These are phyloP conservation scores for Pelochelys cantorii DNA, from an alignment of 2,797 vertebrate genomes.

Conservation along the genomic window DNA sequence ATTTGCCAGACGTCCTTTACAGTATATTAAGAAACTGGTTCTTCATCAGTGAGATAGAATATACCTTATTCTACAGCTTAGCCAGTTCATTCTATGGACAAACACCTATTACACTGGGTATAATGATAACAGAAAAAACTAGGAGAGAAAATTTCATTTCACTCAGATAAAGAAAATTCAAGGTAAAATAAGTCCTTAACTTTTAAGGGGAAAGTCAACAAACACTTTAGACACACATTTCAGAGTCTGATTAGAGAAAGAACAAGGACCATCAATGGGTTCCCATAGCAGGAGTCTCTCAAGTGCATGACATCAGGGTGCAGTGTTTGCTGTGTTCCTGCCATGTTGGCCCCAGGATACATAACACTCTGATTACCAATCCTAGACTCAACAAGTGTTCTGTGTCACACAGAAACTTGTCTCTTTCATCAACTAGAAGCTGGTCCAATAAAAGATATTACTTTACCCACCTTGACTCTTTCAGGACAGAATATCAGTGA, in stretches of 20 bases:
- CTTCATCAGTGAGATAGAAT: not conserved
- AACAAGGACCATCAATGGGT: not conserved
- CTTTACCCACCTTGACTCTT: not conserved
- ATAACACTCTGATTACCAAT: not conserved
- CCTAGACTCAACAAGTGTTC: not conserved
- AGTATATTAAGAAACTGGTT: not conserved
- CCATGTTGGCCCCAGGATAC: not conserved
- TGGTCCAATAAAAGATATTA: not conserved
- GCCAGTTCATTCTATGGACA: not conserved
- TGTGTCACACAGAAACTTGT: not conserved
- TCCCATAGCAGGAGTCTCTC: not conserved
- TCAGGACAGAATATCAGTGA: not conserved
- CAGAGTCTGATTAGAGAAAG: not conserved
- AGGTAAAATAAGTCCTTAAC: not conserved
- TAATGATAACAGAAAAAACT: not conserved
- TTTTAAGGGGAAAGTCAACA: not conserved
- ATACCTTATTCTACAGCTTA: not conserved
- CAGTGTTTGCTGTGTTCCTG: not conserved
- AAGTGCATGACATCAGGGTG: not conserved
- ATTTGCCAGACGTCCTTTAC: not conserved
- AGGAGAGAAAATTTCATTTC: not conserved
- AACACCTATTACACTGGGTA: not conserved
- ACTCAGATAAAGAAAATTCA: not conserved
- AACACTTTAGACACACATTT: not conserved
- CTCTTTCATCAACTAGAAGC: not conserved